A percentile compares a stretch with the other conserved stretches of the same genome.
Evolutionary conservation across 1,140 invertebrate species (phyloP).

Genomic region (Pseudomyrmex cubaensis): DNA sequence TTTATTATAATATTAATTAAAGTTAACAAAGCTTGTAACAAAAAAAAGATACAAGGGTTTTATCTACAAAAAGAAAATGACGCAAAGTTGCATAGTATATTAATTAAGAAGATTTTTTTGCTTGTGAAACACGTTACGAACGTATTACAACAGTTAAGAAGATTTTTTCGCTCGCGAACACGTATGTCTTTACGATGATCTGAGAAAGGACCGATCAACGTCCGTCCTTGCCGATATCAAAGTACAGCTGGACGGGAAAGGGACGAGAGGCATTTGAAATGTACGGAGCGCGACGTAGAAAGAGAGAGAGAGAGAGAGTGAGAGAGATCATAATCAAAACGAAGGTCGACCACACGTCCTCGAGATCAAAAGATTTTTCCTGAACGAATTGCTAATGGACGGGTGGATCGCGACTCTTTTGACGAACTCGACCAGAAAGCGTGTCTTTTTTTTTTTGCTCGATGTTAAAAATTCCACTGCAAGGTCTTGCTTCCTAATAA

Average conservation of each 20-base stretch:
- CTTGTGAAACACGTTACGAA: not conserved
- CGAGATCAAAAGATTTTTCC: slow-evolving; percentile 48
- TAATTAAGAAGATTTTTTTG: not conserved
- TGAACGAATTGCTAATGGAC: slow-evolving; percentile 41
- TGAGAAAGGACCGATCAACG: slow-evolving; percentile 9
- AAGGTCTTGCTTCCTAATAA: slow-evolving; percentile 42
- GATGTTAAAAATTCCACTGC: slow-evolving; percentile 20
- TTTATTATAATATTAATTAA: too few relatives aligned
- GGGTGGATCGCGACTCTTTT: slow-evolving; percentile 2
- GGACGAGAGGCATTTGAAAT: slow-evolving; percentile 49
- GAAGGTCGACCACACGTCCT: slow-evolving; percentile 55
- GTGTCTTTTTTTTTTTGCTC: slow-evolving; percentile 30
- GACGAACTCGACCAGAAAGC: not conserved
- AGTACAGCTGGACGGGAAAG: slow-evolving; percentile 43
- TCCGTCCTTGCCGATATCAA: slow-evolving; percentile 47
- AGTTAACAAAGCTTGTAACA: not conserved
- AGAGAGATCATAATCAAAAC: slow-evolving; percentile 7
- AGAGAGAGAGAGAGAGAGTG: slow-evolving; percentile 47
- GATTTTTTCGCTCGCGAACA: too few relatives aligned
- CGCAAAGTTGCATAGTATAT: not conserved
- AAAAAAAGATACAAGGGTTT: not conserved
- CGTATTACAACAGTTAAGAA: too few relatives aligned
- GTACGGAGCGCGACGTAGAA: slow-evolving; percentile 21
- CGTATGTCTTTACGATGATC: not conserved
- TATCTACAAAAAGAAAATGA: not conserved